Evolutionary conservation across 2,113 vertebrate species (phyloP), one percentile per base, ranked within the genome.

Genomic region (Mesembrinibis cayennensis): DNA sequence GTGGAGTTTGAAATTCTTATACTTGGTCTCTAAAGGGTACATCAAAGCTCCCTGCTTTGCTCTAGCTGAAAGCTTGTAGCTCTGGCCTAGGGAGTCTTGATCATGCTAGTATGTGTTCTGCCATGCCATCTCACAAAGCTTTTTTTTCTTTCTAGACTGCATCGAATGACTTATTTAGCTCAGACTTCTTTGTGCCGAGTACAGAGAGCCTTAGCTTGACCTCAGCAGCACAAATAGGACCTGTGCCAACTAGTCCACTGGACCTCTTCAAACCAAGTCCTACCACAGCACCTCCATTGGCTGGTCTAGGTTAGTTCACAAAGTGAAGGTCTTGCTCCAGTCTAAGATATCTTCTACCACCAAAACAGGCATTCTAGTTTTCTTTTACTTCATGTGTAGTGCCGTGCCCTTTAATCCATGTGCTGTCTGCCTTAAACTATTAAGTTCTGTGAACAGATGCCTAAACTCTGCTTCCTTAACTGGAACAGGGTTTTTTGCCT

Each of bases 141-240:
- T 44, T 7, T 26, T 26, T 38, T 56, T 59, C 16, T 86, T 88
- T 90, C 30, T 94, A 99, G 99, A 95, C 97, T 87, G 50, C 98
- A 91, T 91, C 98, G 1, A 98, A 90, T 95, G 98, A 99, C 71
- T 95, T 99, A 52, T 98, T 99, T 96, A 98, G 98, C 44, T 93
- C 98, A 70, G 98, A 98, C 45, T 91, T 98, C n/a, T 99, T 99
- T 96, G 92, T 86, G 87, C 66, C 97, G 32, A 36, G 73, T 94
- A 74, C 93, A 61, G 96, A 98, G 56, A 83, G 55, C 66, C 86
- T 96, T 79, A 65, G 26, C 23, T 88, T 98, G 84, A 94, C 55
- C 5, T 79, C 96, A 36, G 69, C 96, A 27, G 44, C 59, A 77
- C 97, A 97, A 14, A 50, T 97, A 70, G 97, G 97, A 74, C 63